Conservation (phyloP, 2,888 invertebrate genomes). For the Harpalus rufipes region DNA sequence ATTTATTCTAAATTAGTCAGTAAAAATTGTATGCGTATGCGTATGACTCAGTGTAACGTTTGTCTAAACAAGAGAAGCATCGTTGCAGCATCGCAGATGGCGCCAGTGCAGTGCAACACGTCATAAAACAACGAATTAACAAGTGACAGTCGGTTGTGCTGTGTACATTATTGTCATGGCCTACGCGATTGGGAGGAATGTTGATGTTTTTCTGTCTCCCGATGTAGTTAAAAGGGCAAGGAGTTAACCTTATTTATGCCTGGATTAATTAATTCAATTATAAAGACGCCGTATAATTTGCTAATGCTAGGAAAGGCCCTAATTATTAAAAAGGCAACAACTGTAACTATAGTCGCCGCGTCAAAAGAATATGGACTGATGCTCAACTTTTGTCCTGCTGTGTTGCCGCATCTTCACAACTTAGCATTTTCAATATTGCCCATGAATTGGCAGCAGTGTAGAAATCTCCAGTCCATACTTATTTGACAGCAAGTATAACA, state of each 20-base stretch:
- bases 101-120: slow-evolving; percentile 26
- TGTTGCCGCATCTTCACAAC: no score
- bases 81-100: slow-evolving; percentile 42
- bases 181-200: slow-evolving; percentile 39
- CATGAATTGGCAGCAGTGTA: no score
- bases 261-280: slow-evolving; percentile 38
- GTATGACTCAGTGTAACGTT: slow-evolving; percentile 6
- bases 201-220: slow-evolving; percentile 33
- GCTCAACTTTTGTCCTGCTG: no score
- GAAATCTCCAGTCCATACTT: no score
- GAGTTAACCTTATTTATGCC: slow-evolving; percentile 27
- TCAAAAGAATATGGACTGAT: no score
- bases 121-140: slow-evolving; percentile 52
- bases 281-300: slow-evolving; percentile 8
- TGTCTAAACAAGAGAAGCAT: slow-evolving; percentile 26
- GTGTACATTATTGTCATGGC: slow-evolving; percentile 39
- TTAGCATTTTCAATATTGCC: no score
- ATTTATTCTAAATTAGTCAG: slow-evolving; percentile 37
- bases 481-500: no score
- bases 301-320: background rate
- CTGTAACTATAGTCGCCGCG: no score
- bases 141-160: slow-evolving; percentile 26
- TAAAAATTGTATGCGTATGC: slow-evolving; percentile 21
- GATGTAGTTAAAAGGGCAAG: slow-evolving; percentile 26
- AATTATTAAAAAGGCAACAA: no score